Conservation (phyloP, 2,888 invertebrate species). For the Pimpla rufipes region DNA sequence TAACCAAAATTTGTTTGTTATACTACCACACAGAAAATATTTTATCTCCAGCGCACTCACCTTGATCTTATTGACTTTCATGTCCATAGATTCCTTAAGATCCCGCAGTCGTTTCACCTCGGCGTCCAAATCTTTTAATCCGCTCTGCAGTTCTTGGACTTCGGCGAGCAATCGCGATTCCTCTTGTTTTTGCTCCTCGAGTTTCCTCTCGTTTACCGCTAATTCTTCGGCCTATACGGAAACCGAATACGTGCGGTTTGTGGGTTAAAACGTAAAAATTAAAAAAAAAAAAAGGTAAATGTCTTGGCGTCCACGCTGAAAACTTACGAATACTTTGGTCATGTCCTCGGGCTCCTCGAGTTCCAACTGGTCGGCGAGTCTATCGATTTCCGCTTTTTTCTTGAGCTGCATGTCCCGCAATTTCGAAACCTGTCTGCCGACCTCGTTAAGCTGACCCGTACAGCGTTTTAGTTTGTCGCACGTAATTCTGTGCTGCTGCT, state of each 20-base stretch:
- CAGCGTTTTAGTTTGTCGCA: conserved; percentile 73
- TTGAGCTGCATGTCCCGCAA: conserved; percentile 70
- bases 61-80: conserved; percentile 74
- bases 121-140: conserved; percentile 83
- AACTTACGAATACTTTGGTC: conserved; percentile 78
- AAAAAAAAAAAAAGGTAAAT: conserved; percentile 4
- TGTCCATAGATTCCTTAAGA: conserved; percentile 71
- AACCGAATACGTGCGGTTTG: neutral
- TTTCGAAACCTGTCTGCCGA: conserved; percentile 71
- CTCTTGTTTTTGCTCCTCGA: conserved; percentile 74
- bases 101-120: conserved; percentile 77
- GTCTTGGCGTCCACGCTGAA: conserved; percentile 24
- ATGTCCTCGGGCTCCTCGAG: conserved; percentile 76
- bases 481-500: conserved; percentile 60
- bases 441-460: conserved; percentile 69
- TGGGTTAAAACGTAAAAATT: neutral
- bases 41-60: conserved; percentile 64
- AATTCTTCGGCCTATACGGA: conserved; percentile 83
- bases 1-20: neutral
- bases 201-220: conserved; percentile 80
- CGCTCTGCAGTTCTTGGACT: conserved; percentile 82
- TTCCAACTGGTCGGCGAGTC: conserved; percentile 47
- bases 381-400: conserved; percentile 71
- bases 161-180: conserved; percentile 79
- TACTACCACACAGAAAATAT: too few relatives aligned